Conservation (phyloP, 2,888 invertebrate species). For the Exocentrus adspersus region DNA sequence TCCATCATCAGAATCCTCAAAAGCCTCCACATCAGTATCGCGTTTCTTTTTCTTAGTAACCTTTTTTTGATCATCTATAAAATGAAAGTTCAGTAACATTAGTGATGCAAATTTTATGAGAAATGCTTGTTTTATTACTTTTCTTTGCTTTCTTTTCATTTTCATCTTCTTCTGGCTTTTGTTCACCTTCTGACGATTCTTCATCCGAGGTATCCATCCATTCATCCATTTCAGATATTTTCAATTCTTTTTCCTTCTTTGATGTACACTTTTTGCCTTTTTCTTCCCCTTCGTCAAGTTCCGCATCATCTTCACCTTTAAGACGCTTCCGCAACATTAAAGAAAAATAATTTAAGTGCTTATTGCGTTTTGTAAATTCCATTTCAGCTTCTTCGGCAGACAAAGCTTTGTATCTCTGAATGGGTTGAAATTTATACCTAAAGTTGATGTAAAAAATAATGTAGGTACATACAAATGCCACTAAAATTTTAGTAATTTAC, state of each 20-base stretch:
- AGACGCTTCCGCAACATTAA: constrained; percentile 92
- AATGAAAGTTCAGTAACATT: too few species aligned
- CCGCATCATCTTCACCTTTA: constrained; percentile 63
- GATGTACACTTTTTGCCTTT: constrained; percentile 46
- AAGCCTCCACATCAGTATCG: constrained; percentile 87
- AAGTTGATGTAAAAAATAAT: constrained; percentile 26
- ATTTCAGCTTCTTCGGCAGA: constrained; percentile 98
- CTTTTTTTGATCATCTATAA: constrained; percentile 46
- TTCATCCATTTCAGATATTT: constrained; percentile 94
- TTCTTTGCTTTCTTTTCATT: constrained; percentile 68
- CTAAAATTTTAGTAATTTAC: constrained; percentile 61
- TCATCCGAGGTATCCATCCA: constrained; percentile 87
- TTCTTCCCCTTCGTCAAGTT: constrained; percentile 49
- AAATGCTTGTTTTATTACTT: constrained; percentile 1
- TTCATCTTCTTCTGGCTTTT: constrained; percentile 72
- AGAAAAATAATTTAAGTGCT: constrained; percentile 95
- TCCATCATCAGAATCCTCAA: constrained; percentile 97
- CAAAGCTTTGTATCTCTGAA: constrained; percentile 90
- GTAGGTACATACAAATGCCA: neutral
- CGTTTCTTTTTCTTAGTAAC: constrained; percentile 78
- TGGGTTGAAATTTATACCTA: constrained; percentile 90
- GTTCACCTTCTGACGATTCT: constrained; percentile 79
- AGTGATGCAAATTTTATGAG: too few species aligned
- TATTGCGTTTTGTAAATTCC: constrained; percentile 94
- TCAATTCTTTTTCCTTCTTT: constrained; percentile 69